Evolutionary conservation across 2,888 invertebrate genomes (phyloP).

Genomic region (Trisateles emortualis): DNA sequence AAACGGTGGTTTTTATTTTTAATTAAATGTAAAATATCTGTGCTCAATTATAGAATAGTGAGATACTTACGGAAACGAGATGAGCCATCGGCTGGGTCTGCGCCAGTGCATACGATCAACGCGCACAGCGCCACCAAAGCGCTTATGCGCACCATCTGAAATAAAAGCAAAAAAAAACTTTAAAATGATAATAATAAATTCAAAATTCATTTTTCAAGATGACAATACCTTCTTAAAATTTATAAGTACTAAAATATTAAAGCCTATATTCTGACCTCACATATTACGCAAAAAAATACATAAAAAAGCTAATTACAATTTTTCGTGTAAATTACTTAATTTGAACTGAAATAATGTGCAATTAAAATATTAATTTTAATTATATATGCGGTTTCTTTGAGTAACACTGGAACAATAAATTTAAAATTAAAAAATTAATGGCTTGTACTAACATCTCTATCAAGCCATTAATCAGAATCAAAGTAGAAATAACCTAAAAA

Average conservation of each 20-base stretch:
- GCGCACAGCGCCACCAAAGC: constrained; percentile 62
- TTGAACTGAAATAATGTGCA: too few relatives aligned
- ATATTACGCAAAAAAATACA: too few relatives aligned
- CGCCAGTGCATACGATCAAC: constrained; percentile 54
- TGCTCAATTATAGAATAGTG: neutral
- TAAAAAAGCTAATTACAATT: too few relatives aligned
- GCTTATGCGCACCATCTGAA: constrained; percentile 75
- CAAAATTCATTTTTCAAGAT: too few relatives aligned
- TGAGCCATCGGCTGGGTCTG: constrained; percentile 55
- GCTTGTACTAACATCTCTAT: neutral
- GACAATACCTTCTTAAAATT: too few relatives aligned
- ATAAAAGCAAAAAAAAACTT: constrained; percentile 17
- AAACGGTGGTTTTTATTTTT: too few relatives aligned
- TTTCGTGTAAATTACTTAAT: too few relatives aligned
- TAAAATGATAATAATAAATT: too few relatives aligned
- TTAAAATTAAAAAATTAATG: neutral
- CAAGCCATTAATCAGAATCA: constrained; percentile 7
- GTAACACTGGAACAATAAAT: neutral
- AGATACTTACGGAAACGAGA: constrained; percentile 74
- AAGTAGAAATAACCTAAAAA: constrained; percentile 17
- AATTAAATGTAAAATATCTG: too few relatives aligned
- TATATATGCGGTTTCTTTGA: neutral
- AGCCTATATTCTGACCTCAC: too few relatives aligned
- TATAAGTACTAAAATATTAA: too few relatives aligned
- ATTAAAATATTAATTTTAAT: neutral